Percentiles rank a stretch among this genome's conserved stretches.
Evolutionary conservation across 2,888 invertebrate species (phyloP).

Genomic region (Alloscopus bannaensis): DNA sequence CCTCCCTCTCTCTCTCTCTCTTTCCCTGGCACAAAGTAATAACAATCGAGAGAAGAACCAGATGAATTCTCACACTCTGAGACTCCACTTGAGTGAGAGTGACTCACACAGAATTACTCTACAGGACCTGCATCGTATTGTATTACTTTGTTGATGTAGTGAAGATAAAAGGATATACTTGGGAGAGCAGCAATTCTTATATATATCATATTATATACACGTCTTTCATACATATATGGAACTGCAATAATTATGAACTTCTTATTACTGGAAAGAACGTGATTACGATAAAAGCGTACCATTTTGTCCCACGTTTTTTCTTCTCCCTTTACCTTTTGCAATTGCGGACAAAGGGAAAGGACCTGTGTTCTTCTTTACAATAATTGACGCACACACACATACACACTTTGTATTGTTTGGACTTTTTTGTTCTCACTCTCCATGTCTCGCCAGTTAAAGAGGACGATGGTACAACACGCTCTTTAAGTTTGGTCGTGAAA

Average conservation of each 20-base stretch:
- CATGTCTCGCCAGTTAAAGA: constrained; percentile 27
- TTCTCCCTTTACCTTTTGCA: no score
- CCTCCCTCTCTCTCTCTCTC: no score
- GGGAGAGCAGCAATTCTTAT: no score
- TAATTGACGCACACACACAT: constrained; percentile 50
- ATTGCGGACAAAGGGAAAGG: constrained; percentile 32
- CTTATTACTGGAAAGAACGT: constrained; percentile 59
- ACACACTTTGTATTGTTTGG: constrained; percentile 49
- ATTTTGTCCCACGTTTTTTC: constrained; percentile 58
- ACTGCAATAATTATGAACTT: constrained; percentile 56
- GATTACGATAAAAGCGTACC: constrained; percentile 58
- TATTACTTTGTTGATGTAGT: constrained; percentile 40
- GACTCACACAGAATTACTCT: constrained; percentile 40
- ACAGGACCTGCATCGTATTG: constrained; percentile 53
- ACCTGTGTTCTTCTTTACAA: constrained; percentile 50
- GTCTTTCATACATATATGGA: constrained; percentile 20
- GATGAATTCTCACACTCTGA: constrained; percentile 63
- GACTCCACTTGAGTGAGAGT: constrained; percentile 53
- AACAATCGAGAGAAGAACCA: constrained; percentile 61
- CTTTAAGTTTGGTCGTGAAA: constrained; percentile 23
- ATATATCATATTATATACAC: not conserved
- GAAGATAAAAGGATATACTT: constrained; percentile 8
- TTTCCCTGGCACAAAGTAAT: constrained; percentile 38
- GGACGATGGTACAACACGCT: constrained; percentile 32
- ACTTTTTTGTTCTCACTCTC: constrained; percentile 27